Evolutionary conservation across 2,113 vertebrate genomes (phyloP).

Genomic region (Gobio gobio): DNA sequence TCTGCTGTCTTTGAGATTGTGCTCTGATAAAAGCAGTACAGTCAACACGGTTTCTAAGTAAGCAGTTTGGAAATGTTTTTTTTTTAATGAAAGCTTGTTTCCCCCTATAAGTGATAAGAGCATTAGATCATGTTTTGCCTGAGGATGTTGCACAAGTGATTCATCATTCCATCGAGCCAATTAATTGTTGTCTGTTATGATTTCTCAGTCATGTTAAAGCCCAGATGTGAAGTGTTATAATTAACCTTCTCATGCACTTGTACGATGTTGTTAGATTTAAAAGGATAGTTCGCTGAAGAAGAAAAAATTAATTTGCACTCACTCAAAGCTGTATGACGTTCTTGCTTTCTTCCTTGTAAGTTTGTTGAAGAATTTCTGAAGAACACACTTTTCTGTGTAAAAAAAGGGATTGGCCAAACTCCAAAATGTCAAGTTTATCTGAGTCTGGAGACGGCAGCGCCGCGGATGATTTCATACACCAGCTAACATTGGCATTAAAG

Average conservation of each 20-base stretch:
- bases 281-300: background rate
- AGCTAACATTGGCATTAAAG: no score
- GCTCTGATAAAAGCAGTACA: constrained; percentile 72
- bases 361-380: no score
- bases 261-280: background rate
- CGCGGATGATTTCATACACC: no score
- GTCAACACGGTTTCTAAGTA: constrained; percentile 64
- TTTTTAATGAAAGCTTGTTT: constrained; percentile 35
- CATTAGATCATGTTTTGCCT: constrained; percentile 34
- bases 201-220: background rate
- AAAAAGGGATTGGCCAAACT: no score
- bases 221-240: background rate
- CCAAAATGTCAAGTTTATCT: no score
- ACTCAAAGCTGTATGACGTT: no score
- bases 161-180: background rate
- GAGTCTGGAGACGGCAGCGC: no score
- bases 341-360: no score
- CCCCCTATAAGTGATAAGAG: constrained; percentile 46
- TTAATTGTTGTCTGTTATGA: constrained; percentile 29
- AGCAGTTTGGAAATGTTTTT: constrained; percentile 63
- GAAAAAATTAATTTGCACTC: background rate
- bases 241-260: background rate
- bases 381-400: no score
- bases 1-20: constrained; percentile 69
- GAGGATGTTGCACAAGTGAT: constrained; percentile 25